phyloP scores from a whole-genome alignment of 2,797 vertebrate genomes.

The Dendrocincla tyrannina region DNA sequence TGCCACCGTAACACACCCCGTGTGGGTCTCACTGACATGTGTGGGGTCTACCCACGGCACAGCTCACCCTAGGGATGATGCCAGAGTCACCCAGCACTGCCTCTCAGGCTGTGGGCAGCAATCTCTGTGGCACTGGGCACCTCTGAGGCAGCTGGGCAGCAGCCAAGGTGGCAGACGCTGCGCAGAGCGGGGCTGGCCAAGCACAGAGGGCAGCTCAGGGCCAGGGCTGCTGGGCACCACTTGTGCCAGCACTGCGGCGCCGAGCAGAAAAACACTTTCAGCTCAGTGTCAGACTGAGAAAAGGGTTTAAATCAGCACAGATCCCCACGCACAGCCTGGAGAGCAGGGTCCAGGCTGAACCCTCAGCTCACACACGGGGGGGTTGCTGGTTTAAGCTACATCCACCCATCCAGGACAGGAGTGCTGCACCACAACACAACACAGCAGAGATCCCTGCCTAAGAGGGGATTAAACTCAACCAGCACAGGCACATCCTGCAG shows the following conservation, averaged over 20 bases:
- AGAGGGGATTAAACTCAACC: neutral
- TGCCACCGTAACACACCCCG: fast-evolving
- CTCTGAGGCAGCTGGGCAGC: neutral
- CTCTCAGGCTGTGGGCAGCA: fast-evolving
- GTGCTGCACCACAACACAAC: fast-evolving
- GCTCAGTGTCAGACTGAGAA: neutral
- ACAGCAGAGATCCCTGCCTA: neutral
- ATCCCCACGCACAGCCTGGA: fast-evolving
- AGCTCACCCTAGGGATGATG: fast-evolving
- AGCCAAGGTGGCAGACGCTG: neutral
- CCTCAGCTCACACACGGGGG: fast-evolving
- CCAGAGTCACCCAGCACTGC: fast-evolving
- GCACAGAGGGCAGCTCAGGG: neutral
- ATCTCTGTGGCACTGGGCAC: fast-evolving
- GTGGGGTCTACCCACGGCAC: fast-evolving
- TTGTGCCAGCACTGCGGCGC: neutral
- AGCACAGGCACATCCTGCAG: neutral
- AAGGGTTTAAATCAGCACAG: neutral
- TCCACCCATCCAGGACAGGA: fast-evolving
- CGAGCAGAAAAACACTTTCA: fast-evolving
- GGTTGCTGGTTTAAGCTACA: neutral
- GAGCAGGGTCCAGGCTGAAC: fast-evolving
- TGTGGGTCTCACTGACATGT: fast-evolving
- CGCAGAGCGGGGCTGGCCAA: neutral
- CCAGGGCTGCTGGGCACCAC: neutral